A percentile compares a stretch with the other conserved stretches of the same genome.
phyloP scores from a whole-genome alignment of 1,140 invertebrate genomes.

The Stegodyphus mimosarum region DNA sequence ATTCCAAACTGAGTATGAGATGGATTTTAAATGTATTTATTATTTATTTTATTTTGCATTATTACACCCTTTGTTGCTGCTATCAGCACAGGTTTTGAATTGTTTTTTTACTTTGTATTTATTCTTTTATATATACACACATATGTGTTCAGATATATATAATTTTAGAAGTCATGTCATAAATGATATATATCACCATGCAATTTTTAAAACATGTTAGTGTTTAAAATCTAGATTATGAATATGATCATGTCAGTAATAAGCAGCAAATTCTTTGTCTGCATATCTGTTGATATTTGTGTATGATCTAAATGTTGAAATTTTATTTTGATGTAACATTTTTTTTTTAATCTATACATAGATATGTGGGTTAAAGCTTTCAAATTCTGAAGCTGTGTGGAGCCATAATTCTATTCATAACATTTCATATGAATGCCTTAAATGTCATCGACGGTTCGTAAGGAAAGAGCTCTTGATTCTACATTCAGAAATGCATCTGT shows the following conservation, averaged over 20 bases:
- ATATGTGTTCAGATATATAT: not conserved
- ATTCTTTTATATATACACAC: no score
- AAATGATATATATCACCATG: not conserved
- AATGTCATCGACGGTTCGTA: constrained; percentile 64
- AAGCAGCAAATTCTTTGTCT: no score
- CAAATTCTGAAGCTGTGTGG: constrained; percentile 61
- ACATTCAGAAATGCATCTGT: constrained; percentile 65
- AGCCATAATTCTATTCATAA: constrained; percentile 64
- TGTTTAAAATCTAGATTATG: not conserved
- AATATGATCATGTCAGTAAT: no score
- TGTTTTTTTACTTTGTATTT: no score
- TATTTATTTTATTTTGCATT: no score
- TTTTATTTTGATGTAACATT: no score
- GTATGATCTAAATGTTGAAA: no score
- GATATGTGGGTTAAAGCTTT: constrained; percentile 57
- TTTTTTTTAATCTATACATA: not conserved
- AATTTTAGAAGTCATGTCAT: not conserved
- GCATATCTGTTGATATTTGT: no score
- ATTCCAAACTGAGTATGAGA: no score
- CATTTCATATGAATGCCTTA: constrained; percentile 64
- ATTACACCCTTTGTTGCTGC: no score
- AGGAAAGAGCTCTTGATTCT: constrained; percentile 64
- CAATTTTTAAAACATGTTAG: not conserved
- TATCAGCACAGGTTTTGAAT: no score
- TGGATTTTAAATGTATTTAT: no score